These are phyloP conservation scores for Platichthys flesus DNA, from an alignment of 2,113 vertebrate species.

Conservation along the genomic window DNA sequence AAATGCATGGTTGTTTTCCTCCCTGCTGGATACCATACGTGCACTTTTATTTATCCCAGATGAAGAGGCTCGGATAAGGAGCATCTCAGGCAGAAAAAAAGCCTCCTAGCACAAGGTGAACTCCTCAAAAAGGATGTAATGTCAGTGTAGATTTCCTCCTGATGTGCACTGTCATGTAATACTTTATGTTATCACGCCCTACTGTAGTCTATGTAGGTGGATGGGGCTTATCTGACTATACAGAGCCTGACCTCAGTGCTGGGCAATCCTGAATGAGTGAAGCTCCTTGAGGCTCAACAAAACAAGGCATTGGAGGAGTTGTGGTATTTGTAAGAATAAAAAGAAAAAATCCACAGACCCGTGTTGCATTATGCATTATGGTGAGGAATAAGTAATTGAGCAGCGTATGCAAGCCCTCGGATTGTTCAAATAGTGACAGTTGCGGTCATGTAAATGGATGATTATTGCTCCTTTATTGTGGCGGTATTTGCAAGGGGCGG, in stretches of 20 bases:
- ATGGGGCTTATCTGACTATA: constrained; percentile 53
- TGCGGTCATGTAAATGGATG: constrained; percentile 14
- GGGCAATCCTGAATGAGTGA: constrained; percentile 53
- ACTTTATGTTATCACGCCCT: constrained; percentile 38
- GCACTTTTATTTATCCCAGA: constrained; percentile 30
- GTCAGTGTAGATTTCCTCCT: constrained; percentile 42
- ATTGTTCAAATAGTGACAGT: constrained; percentile 15
- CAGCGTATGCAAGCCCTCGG: constrained; percentile 16
- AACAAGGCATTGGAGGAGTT: constrained; percentile 40
- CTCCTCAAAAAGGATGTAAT: constrained; percentile 44
- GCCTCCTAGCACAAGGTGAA: constrained; percentile 36
- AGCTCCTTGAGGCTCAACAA: constrained; percentile 33
- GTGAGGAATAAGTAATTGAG: constrained; percentile 10
- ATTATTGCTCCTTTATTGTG: constrained; percentile 3
- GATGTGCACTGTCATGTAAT: constrained; percentile 49
- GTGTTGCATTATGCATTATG: constrained; percentile 62
- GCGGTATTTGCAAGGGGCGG: constrained; percentile 20
- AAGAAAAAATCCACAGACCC: constrained; percentile 16
- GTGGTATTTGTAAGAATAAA: constrained; percentile 28
- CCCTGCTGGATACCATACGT: constrained; percentile 10
- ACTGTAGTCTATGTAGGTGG: constrained; percentile 66
- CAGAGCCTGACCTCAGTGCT: constrained; percentile 30
- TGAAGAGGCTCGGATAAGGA: constrained; percentile 15
- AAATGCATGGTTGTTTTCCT: background rate
- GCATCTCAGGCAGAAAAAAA: constrained; percentile 35